Base-by-base conservation (phyloP, 2,113 vertebrate genomes). In the Upupa epops region DNA sequence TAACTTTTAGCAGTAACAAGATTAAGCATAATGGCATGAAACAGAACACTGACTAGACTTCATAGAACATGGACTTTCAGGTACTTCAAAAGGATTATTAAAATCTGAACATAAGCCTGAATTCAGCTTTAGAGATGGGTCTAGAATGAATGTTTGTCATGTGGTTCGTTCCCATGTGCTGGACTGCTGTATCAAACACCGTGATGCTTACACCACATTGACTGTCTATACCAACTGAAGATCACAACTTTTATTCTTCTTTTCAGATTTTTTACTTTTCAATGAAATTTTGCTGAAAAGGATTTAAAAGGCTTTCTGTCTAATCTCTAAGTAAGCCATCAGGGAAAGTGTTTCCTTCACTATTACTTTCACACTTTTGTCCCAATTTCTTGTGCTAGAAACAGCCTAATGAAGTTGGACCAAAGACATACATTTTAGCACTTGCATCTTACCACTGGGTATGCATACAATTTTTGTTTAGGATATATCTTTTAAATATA, bases 41-140 rank as follows among this genome's bases (percentile, higher is more conserved):
- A 82, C 77, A 92, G 86, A 92, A 95, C 79, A 70, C 51, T 59
- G 25, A 70, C 58, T 32, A 82, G 49, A 70, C 11, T 73, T 93
- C 51, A 61, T 19, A 88, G 19, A 75, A 88, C 31, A 76, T 10
- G 17, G 42, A 84, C 74, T 22, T 83, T 84, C 77, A 76, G 31
- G 29, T 13, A 2, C 69, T 71, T 83, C 37, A 93, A 74, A 83
- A 78, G 15, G 36, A 40, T 84, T 76, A 64, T 75, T 80, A 87
- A 90, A 69, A 85, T 87, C 37, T 89, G 17, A 87, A 74, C 24
- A 63, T 64, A 95, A 77, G 9, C 9, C 4, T 54, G 58, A 21
- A 71, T 71, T 51, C 37, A 68, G 42, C 36, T 87, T 61, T 32
- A 55, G 48, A 61, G 8, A 36, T 8, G 17, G 9, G 49, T 15